Conservation (phyloP, 2,888 invertebrate genomes). For the Exephanes ischioxanthus region DNA sequence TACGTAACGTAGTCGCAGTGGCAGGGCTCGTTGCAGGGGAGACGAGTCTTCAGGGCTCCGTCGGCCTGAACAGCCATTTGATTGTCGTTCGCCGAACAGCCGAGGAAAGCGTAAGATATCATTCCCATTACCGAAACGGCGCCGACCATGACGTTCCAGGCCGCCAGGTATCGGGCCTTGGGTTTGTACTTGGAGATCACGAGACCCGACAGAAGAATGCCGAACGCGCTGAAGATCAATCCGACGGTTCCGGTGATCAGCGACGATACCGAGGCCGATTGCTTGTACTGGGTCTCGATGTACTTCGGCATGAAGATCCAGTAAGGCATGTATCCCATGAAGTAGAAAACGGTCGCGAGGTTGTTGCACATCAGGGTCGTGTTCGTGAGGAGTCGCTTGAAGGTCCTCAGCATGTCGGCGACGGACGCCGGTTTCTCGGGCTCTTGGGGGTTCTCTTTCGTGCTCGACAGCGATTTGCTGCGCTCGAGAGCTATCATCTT, state of each 20-base stretch:
- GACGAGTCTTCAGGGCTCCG: slow-evolving; percentile 84
- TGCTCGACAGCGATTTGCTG: slow-evolving; percentile 78
- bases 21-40: slow-evolving; percentile 88
- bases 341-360: slow-evolving; percentile 90
- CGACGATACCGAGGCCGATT: slow-evolving; percentile 91
- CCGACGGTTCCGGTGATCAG: slow-evolving; percentile 91
- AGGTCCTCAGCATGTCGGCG: slow-evolving; percentile 88
- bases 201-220: slow-evolving; percentile 89
- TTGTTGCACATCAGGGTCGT: slow-evolving; percentile 91
- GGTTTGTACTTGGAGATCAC: slow-evolving; percentile 89
- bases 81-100: slow-evolving; percentile 88
- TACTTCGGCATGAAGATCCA: slow-evolving; percentile 94
- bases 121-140: slow-evolving; percentile 88
- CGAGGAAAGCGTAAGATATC: slow-evolving; percentile 88
- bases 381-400: slow-evolving; percentile 88
- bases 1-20: slow-evolving; percentile 90
- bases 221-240: slow-evolving; percentile 89
- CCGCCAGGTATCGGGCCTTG: slow-evolving; percentile 88
- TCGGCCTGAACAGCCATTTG: slow-evolving; percentile 84
- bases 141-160: slow-evolving; percentile 90
- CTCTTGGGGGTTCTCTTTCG: slow-evolving; percentile 72
- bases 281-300: slow-evolving; percentile 92
- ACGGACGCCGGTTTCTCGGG: slow-evolving; percentile 80
- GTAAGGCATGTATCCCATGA: slow-evolving; percentile 90
- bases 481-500: slow-evolving; percentile 84